Percentiles rank a stretch among this genome's conserved stretches.
Evolutionary conservation across 2,113 vertebrate genomes (phyloP).

Genomic region (Pao palembangensis): DNA sequence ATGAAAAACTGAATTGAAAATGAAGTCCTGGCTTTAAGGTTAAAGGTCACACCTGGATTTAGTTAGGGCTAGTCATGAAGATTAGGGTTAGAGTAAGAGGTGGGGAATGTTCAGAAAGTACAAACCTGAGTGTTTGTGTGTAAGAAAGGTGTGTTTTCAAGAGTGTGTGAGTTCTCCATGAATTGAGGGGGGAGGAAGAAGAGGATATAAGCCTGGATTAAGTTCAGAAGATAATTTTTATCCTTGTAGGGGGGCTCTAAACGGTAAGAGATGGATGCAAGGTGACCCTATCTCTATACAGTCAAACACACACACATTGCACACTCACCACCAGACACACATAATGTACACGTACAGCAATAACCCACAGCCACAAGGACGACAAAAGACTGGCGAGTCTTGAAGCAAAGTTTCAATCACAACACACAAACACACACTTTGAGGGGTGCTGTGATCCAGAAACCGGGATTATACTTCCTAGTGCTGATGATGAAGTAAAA

Average conservation of each 20-base stretch:
- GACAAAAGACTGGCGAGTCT: background rate
- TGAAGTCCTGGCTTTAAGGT: too few species aligned
- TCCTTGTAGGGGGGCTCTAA: slow-evolving; percentile 74
- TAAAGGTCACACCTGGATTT: too few species aligned
- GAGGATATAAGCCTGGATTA: slow-evolving; percentile 73
- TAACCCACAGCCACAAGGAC: slow-evolving; percentile 13
- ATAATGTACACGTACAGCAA: slow-evolving; percentile 15
- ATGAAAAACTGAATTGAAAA: too few species aligned
- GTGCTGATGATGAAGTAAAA: slow-evolving; percentile 70
- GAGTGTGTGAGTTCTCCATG: slow-evolving; percentile 32
- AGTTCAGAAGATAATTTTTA: slow-evolving; percentile 74
- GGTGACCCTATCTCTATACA: slow-evolving; percentile 68
- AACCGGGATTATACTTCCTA: slow-evolving; percentile 59
- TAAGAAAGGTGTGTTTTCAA: slow-evolving; percentile 20
- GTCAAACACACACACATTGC: slow-evolving; percentile 24
- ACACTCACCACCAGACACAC: slow-evolving; percentile 14
- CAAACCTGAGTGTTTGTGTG: slow-evolving; percentile 2
- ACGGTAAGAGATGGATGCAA: slow-evolving; percentile 67
- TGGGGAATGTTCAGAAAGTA: too few species aligned
- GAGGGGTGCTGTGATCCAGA: slow-evolving; percentile 58
- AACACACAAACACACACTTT: slow-evolving; percentile 16
- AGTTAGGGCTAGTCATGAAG: too few species aligned
- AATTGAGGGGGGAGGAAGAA: slow-evolving; percentile 52
- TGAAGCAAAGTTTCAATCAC: slow-evolving; percentile 36
- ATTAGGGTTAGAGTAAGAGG: too few species aligned